Percentiles rank a stretch among this genome's conserved stretches.
Evolutionary conservation across 2,113 vertebrate species (phyloP).

Genomic region (Columbina picui): DNA sequence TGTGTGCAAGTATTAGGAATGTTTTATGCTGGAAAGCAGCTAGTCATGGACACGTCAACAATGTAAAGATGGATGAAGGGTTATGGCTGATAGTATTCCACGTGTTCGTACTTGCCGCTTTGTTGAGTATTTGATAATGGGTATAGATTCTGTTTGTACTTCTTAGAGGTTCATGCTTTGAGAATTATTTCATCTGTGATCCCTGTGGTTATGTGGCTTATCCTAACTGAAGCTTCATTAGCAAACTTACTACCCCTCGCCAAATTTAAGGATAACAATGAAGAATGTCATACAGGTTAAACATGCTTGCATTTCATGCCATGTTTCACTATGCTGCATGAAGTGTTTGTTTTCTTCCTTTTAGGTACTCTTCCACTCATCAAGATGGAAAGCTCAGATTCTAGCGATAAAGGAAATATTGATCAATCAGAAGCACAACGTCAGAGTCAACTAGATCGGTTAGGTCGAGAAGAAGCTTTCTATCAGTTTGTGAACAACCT

Average conservation of each 20-base stretch:
- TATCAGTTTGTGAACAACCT: slow-evolving; percentile 99
- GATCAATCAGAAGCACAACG: slow-evolving; percentile 93
- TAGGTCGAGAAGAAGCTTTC: slow-evolving; percentile 95
- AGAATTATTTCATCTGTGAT: not conserved
- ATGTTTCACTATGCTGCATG: not conserved
- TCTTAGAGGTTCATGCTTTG: not conserved
- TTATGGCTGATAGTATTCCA: not conserved
- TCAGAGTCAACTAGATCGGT: slow-evolving; percentile 90
- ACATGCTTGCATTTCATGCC: not conserved
- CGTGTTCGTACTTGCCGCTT: not conserved
- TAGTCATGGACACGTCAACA: not conserved
- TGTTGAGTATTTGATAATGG: not conserved
- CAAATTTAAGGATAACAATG: not conserved
- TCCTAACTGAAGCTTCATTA: not conserved
- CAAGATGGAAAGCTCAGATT: slow-evolving; percentile 95
- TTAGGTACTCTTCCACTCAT: slow-evolving; percentile 69
- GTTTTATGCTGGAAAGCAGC: not conserved
- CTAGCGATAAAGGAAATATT: slow-evolving; percentile 85
- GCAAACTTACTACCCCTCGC: not conserved
- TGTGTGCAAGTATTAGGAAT: not conserved
- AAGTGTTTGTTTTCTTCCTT: slow-evolving; percentile 25
- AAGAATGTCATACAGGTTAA: not conserved
- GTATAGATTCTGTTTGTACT: not conserved
- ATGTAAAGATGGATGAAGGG: not conserved
- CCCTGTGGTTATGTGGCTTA: not conserved